Evolutionary conservation across 2,113 vertebrate genomes (phyloP), one percentile per base, ranked within the genome.

Genomic region (Haemorhous mexicanus): DNA sequence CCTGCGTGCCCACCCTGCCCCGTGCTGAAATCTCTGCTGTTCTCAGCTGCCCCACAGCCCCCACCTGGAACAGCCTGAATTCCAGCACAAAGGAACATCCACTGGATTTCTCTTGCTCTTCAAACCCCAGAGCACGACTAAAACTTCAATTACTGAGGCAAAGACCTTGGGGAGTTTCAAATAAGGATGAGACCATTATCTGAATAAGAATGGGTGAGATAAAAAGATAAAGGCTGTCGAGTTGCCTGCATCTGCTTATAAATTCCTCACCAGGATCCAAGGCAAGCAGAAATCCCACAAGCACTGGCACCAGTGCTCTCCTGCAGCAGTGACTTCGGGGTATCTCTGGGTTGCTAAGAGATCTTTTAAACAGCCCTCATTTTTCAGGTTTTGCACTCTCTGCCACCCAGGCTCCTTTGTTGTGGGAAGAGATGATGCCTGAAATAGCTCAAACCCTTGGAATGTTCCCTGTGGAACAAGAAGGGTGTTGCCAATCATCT

Each of bases 131-230:
- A 66, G 70, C 55, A 76, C 8, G 14, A 84, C 50, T 75, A 35
- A 87, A 95, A 73, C 66, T 69, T n/a, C 66, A 84, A 76, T 93
- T 69, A 93, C 30, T 26, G 78, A 94, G 74, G 70, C 87, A 82
- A 87, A 87, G 76, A 79, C 56, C 87, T 95, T 18, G 46, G 84
- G 74, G 87, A 89, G 43, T 85, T 91, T 91, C 67, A 87, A 89
- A 89, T 50, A 50, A 87, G 70, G 59, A 82, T 89, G 91, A 94
- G 59, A 52, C 41, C 85, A 91, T 91, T 85, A 80, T 10, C 66
- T 53, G 91, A 79, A 56, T 85, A 89, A 85, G 66, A 89, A 73
- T 32, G 83, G 77, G 81, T 4, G 50, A 89, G 64, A 76, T 68
- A 35, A 83, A 66, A 93, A 73, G 70, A 53, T 49, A 44, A 68